A percentile compares a stretch with the other conserved stretches of the same genome.
Conservation (phyloP, 2,797 vertebrate species). For the Brotogeris chrysoptera region DNA sequence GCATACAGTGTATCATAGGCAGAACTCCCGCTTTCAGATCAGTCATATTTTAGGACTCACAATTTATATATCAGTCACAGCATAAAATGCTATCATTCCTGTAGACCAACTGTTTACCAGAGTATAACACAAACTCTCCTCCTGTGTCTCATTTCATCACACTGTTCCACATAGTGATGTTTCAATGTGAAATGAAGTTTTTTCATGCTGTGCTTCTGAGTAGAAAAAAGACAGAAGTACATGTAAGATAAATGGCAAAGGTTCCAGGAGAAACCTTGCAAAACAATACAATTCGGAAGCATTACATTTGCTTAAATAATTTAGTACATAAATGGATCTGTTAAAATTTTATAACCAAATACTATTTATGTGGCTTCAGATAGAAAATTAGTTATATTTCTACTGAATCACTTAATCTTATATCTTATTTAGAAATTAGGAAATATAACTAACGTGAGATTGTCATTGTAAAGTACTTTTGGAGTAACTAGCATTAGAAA, state of each 20-base stretch:
- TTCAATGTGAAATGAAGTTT: constrained; percentile 91
- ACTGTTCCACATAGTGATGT: constrained; percentile 86
- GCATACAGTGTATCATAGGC: constrained; percentile 78
- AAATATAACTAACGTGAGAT: constrained; percentile 27
- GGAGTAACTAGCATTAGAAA: constrained; percentile 7
- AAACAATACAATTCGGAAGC: constrained; percentile 84
- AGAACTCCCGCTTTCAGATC: constrained; percentile 81
- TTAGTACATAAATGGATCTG: constrained; percentile 80
- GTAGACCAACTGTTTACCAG: constrained; percentile 84
- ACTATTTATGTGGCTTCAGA: constrained; percentile 72
- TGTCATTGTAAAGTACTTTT: constrained; percentile 38
- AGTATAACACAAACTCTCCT: constrained; percentile 84
- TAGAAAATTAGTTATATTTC: constrained; percentile 62
- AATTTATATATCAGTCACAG: constrained; percentile 85
- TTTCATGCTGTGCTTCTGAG: constrained; percentile 89
- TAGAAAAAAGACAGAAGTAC: constrained; percentile 85
- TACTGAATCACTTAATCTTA: constrained; percentile 61
- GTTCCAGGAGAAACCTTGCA: constrained; percentile 80
- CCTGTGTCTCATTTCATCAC: constrained; percentile 88
- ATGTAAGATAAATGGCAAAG: constrained; percentile 86
- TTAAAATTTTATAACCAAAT: constrained; percentile 91
- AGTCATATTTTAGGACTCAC: constrained; percentile 85
- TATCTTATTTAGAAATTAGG: constrained; percentile 63
- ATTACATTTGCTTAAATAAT: constrained; percentile 89
- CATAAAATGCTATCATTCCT: constrained; percentile 87